Evolutionary conservation across 2,888 invertebrate species (phyloP).

Genomic region (Hypolimnas misippus): DNA sequence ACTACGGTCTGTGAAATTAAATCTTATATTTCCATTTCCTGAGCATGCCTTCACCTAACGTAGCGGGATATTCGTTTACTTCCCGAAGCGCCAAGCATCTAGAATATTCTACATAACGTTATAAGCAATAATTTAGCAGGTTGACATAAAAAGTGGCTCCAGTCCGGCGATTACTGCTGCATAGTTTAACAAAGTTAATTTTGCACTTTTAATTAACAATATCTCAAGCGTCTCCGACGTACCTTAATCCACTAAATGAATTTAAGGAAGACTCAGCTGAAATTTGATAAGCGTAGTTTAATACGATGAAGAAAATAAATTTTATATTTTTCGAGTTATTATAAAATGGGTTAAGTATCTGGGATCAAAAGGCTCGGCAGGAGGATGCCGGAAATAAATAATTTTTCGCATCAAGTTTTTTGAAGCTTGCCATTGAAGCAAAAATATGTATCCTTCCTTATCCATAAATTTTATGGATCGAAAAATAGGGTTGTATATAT

Average conservation of each 20-base stretch:
- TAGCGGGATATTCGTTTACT: background rate
- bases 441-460: background rate
- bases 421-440: background rate
- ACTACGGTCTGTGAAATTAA: background rate
- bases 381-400: conserved; percentile 5
- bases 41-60: background rate
- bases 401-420: conserved; percentile 10
- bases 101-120: conserved; percentile 24
- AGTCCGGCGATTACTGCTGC: conserved; percentile 34
- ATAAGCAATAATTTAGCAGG: conserved; percentile 27
- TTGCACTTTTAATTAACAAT: conserved; percentile 43
- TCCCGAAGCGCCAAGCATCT: background rate
- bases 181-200: conserved; percentile 40
- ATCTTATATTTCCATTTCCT: conserved; percentile 3
- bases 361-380: conserved; percentile 3
- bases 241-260: conserved; percentile 32
- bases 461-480: background rate
- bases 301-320: conserved; percentile 1
- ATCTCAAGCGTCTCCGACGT: conserved; percentile 33
- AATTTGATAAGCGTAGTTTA: conserved; percentile 7
- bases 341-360: conserved; percentile 13
- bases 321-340: conserved; percentile 12
- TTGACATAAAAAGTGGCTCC: conserved; percentile 31
- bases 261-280: conserved; percentile 13
- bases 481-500: background rate